A percentile compares a stretch with the other conserved stretches of the same genome.
Evolutionary conservation across 2,113 vertebrate species (phyloP).

Genomic region (Ranitomeya imitator): DNA sequence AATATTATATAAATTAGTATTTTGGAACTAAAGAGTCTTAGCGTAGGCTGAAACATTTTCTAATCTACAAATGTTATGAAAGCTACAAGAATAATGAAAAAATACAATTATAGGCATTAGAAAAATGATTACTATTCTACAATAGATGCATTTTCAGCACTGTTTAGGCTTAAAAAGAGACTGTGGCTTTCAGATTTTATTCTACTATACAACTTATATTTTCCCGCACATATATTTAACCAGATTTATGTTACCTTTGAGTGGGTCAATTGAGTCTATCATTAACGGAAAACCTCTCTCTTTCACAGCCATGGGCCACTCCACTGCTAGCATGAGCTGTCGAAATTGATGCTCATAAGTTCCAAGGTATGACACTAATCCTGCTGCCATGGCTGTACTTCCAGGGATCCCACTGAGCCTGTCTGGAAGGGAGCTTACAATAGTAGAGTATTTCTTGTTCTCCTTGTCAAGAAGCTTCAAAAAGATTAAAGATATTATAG

Average conservation of each 20-base stretch:
- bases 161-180: neutral
- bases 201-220: neutral
- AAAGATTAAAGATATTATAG: slow-evolving; percentile 39
- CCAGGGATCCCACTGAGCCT: neutral
- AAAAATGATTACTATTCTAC: neutral
- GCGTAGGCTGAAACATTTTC: neutral
- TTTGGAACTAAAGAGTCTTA: neutral
- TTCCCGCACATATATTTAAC: neutral
- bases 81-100: neutral
- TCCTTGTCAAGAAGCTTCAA: slow-evolving; percentile 40
- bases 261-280: slow-evolving; percentile 51
- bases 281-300: slow-evolving; percentile 44
- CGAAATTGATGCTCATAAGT: neutral
- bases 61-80: neutral
- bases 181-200: neutral
- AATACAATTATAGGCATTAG: neutral
- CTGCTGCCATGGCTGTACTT: neutral
- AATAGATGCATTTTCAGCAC: neutral
- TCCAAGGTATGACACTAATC: neutral
- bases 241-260: slow-evolving; percentile 40
- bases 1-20: neutral
- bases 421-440: slow-evolving; percentile 15
- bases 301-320: slow-evolving; percentile 47
- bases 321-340: slow-evolving; percentile 34
- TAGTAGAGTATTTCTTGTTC: slow-evolving; percentile 21